phyloP scores from a whole-genome alignment of 1,140 invertebrate genomes.

The Drosophila setifemur region DNA sequence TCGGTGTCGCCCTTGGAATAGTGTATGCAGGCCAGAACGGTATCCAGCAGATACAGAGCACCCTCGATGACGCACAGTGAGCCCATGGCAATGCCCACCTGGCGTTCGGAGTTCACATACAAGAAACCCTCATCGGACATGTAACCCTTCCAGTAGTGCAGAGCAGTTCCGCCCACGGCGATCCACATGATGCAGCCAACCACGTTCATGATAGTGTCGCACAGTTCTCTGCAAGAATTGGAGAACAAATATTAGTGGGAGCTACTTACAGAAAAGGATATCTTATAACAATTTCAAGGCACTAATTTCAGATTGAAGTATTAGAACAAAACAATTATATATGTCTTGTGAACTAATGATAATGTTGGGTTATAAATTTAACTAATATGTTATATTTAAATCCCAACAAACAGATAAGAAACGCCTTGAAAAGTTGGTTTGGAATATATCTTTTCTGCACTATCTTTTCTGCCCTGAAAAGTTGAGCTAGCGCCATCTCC shows the following conservation, averaged over 20 bases:
- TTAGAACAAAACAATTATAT: not conserved
- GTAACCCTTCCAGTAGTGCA: constrained; percentile 94
- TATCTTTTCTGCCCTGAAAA: too few species aligned
- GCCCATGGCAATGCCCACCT: constrained; percentile 90
- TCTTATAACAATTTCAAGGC: too few species aligned
- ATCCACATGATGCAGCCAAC: constrained; percentile 92
- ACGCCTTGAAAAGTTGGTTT: not conserved
- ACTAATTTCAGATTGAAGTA: too few species aligned
- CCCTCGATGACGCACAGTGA: constrained; percentile 90
- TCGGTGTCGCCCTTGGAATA: constrained; percentile 86
- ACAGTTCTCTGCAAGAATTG: constrained; percentile 84
- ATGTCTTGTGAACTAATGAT: too few species aligned
- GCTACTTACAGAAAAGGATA: too few species aligned
- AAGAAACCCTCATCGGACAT: constrained; percentile 88
- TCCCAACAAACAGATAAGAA: not conserved
- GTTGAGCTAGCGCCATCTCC: too few species aligned
- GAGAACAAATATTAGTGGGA: too few species aligned
- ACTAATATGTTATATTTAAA: not conserved
- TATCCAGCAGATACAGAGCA: constrained; percentile 89
- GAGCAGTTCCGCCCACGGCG: constrained; percentile 90
- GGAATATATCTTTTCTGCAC: not conserved
- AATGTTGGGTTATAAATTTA: too few species aligned
- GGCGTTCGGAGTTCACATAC: constrained; percentile 86
- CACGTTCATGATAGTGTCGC: constrained; percentile 93
- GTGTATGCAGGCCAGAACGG: constrained; percentile 89